Base-by-base conservation (phyloP, 2,113 vertebrate species). In the Hylia prasina region DNA sequence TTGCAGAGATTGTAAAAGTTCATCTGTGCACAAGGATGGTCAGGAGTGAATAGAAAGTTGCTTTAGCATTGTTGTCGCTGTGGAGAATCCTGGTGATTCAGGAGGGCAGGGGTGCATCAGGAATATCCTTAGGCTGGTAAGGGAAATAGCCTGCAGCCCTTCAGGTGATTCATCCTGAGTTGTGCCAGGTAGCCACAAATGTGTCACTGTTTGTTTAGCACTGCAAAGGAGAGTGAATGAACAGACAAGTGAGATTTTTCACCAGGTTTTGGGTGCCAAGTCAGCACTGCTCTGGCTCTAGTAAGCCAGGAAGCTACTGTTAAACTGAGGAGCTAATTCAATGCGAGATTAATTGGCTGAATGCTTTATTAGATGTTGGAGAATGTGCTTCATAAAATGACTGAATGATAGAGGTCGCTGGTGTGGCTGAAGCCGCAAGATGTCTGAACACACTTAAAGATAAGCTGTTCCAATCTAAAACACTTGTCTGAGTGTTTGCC, bases 11-110 rank as follows among this genome's bases (percentile, higher is more conserved):
- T 63, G 33, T 45, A 25, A 16, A 51, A 66, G 27, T 40, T 10
- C 4, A 5, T 40, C 27, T 33, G 13, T 13, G 25, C 63, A 44
- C 9, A 20, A 63, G 35, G 37, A 33, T 11, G 51, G 18, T 30
- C 14, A 15, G 35, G 56, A 81, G 39, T 11, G 15, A 63, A 54
- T 7, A 44, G 12, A 20, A 77, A 44, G 20, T 23, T 82, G 45
- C 3, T 45, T 47, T 69, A 57, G 33, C 2, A 1, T 25, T 69
- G 23, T 20, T 50, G 25, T 54, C 0, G 0, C 5, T 51, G 16
- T 44, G 70, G 87, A 39, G 58, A 40, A 45, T 40, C 44, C 45
- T 72, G 70, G 37, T 33, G 53, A 68, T 21, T 31, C 2, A 40
- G 51, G 31, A 65, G 23, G 28, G 11, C 63, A 27, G 23, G 7